Evolutionary conservation across 2,113 vertebrate genomes (phyloP).

Genomic region (Syngnathoides biaculeatus): DNA sequence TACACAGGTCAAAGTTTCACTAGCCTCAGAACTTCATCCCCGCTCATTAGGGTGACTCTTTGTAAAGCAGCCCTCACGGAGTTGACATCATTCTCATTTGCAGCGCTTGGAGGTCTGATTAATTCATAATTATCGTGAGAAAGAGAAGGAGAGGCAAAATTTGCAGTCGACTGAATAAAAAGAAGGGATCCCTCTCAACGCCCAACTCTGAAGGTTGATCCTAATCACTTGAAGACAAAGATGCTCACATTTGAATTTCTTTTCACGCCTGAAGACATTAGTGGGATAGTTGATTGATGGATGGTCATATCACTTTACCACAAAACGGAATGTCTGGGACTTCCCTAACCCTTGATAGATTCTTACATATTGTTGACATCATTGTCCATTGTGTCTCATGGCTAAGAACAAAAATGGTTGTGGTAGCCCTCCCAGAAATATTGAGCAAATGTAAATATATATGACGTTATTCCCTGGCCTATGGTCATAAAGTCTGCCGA

Average conservation of each 20-base stretch:
- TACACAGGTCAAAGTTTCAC: conserved; percentile 38
- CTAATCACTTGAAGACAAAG: conserved; percentile 15
- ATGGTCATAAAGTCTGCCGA: too few species aligned
- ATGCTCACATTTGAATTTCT: conserved; percentile 19
- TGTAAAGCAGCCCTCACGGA: conserved; percentile 52
- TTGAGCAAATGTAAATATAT: neutral
- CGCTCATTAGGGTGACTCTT: conserved; percentile 49
- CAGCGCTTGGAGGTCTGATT: conserved; percentile 63
- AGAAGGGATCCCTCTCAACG: conserved; percentile 9
- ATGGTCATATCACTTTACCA: neutral
- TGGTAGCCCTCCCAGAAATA: neutral
- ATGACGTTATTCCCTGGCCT: neutral
- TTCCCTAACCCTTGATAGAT: too few species aligned
- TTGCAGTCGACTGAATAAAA: conserved; percentile 27
- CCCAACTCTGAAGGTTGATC: conserved; percentile 19
- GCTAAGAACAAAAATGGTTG: neutral
- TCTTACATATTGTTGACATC: neutral
- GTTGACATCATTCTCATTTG: conserved; percentile 67
- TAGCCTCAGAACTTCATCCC: conserved; percentile 53
- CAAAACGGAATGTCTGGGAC: neutral
- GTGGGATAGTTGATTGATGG: neutral
- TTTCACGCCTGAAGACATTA: conserved; percentile 4
- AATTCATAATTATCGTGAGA: conserved; percentile 56
- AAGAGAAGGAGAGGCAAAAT: conserved; percentile 18
- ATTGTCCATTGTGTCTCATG: neutral